Percentiles rank a stretch among this genome's conserved stretches.
These are phyloP conservation scores for Pempheris klunzingeri DNA, from an alignment of 2,797 vertebrate genomes.

Conservation along the genomic window DNA sequence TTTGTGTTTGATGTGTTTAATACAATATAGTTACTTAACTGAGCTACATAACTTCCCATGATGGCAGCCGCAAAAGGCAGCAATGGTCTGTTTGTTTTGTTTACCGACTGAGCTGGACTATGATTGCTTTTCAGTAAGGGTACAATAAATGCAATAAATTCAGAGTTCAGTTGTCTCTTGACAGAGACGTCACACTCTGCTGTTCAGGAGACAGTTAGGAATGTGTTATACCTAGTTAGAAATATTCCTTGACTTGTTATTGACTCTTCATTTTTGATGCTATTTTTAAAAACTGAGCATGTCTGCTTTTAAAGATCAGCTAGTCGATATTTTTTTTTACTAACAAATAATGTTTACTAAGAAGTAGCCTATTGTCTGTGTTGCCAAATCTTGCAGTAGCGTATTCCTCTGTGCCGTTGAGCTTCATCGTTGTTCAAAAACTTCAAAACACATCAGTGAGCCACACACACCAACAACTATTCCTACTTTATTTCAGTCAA, in stretches of 20 bases:
- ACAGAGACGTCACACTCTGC: neutral
- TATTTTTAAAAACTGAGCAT: neutral
- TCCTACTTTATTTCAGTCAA: neutral
- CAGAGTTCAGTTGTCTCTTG: constrained; percentile 9
- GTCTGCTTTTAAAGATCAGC: neutral
- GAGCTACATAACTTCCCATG: neutral
- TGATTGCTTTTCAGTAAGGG: constrained; percentile 45
- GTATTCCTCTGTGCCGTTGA: neutral
- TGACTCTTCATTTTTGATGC: neutral
- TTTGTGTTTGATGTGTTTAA: neutral
- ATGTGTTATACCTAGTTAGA: neutral
- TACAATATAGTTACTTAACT: neutral
- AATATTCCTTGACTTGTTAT: neutral
- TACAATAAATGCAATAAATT: constrained; percentile 22
- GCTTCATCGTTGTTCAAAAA: neutral
- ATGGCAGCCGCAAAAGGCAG: constrained; percentile 22
- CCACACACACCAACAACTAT: neutral
- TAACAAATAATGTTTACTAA: neutral
- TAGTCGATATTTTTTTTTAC: neutral
- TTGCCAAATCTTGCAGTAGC: neutral
- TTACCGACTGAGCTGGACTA: constrained; percentile 43
- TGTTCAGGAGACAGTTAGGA: neutral
- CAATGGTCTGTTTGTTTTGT: constrained; percentile 20
- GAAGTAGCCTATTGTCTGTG: neutral
- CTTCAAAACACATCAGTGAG: neutral